A percentile compares a stretch with the other conserved stretches of the same genome.
Evolutionary conservation across 2,888 invertebrate species (phyloP).

Genomic region (Eupithecia dodoneata): DNA sequence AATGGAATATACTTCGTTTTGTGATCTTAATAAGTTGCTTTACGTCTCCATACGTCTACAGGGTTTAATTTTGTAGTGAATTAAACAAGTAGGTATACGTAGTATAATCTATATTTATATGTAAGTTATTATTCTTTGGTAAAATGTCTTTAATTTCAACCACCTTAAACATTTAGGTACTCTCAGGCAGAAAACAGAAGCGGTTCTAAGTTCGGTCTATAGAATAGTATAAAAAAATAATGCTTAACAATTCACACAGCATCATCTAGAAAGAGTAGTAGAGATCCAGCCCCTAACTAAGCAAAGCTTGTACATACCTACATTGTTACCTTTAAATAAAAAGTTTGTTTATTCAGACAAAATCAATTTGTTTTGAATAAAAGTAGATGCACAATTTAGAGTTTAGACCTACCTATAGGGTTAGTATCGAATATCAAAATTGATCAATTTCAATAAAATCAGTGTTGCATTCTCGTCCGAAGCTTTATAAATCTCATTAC

Average conservation of each 20-base stretch:
- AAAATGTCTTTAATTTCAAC: no score
- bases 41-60: no score
- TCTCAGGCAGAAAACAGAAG: neutral
- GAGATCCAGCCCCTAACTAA: neutral
- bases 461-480: constrained; percentile 65
- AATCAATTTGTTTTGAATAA: neutral
- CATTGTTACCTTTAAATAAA: neutral
- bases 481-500: constrained; percentile 79
- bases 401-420: neutral
- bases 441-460: constrained; percentile 31
- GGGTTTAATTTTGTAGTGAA: neutral
- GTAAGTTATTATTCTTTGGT: neutral
- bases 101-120: neutral
- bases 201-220: neutral
- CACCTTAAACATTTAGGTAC: no score
- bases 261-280: neutral
- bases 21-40: neutral
- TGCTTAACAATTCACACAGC: neutral
- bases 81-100: neutral
- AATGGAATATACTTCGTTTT: neutral
- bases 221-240: neutral
- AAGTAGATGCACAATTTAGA: neutral
- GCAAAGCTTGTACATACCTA: neutral
- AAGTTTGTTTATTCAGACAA: neutral
- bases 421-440: neutral